These are phyloP conservation scores for Leptinotarsa tumamoca DNA, from an alignment of 2,888 invertebrate genomes.

Conservation along the genomic window DNA sequence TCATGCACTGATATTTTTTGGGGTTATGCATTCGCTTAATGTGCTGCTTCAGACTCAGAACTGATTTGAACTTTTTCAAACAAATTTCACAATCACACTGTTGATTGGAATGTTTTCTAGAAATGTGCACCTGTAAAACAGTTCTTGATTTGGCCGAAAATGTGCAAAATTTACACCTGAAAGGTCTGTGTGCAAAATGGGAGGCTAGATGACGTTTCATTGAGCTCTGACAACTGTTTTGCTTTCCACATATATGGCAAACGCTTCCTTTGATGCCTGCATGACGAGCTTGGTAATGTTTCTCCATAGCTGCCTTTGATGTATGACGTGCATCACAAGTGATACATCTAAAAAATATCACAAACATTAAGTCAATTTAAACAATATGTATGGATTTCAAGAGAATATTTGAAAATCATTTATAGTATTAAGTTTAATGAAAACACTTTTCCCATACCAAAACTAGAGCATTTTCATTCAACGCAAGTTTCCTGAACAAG, in stretches of 20 bases:
- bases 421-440: no score
- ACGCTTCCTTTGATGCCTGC: constrained; percentile 49
- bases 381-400: background rate
- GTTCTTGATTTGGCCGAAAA: constrained; percentile 50
- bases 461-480: no score
- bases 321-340: constrained; percentile 49
- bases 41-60: constrained; percentile 51
- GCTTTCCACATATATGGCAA: constrained; percentile 54
- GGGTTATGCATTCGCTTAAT: constrained; percentile 51
- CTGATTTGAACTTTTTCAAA: constrained; percentile 52
- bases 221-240: constrained; percentile 52
- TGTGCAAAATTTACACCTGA: constrained; percentile 49
- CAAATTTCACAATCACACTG: constrained; percentile 51
- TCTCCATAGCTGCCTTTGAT: constrained; percentile 50
- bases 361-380: background rate
- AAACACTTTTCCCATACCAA: no score
- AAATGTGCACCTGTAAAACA: constrained; percentile 48
- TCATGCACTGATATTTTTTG: constrained; percentile 47
- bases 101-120: constrained; percentile 48
- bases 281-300: constrained; percentile 50
- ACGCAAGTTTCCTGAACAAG: background rate
- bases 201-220: constrained; percentile 53
- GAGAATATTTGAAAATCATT: background rate
- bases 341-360: constrained; percentile 44
- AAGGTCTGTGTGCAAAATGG: constrained; percentile 49